Percentiles rank a stretch among this genome's conserved stretches.
Evolutionary conservation across 2,888 invertebrate species (phyloP).

Genomic region (Hartigia nigra): DNA sequence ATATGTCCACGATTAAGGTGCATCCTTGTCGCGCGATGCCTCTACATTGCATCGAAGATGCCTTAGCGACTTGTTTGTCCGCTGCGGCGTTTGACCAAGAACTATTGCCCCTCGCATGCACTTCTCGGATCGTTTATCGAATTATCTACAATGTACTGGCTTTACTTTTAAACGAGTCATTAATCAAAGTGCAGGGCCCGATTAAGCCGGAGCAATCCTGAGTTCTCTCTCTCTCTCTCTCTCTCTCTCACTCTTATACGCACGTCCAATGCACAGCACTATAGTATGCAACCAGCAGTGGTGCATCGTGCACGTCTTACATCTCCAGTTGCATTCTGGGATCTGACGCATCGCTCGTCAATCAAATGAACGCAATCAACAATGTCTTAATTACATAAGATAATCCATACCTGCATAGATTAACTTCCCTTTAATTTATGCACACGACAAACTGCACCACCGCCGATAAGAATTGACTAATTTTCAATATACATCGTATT

Average conservation of each 20-base stretch:
- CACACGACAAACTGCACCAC: background rate
- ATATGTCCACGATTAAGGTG: background rate
- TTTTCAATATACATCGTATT: background rate
- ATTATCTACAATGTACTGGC: constrained; percentile 48
- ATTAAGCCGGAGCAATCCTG: constrained; percentile 18
- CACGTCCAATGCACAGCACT: background rate
- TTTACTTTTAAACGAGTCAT: constrained; percentile 37
- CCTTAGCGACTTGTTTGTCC: constrained; percentile 30
- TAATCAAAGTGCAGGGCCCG: constrained; percentile 36
- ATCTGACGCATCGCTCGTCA: background rate
- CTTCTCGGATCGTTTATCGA: constrained; percentile 40
- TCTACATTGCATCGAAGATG: background rate
- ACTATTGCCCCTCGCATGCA: constrained; percentile 48
- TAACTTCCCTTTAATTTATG: background rate
- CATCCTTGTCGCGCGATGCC: background rate
- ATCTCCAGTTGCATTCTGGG: background rate
- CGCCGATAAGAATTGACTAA: background rate
- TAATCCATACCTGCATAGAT: background rate
- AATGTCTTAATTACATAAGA: background rate
- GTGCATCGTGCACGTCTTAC: background rate
- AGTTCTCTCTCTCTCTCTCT: background rate
- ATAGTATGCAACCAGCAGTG: background rate
- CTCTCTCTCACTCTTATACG: background rate
- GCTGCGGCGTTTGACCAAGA: constrained; percentile 44
- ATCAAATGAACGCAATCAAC: background rate